Base-by-base conservation (phyloP, 2,113 vertebrate genomes). In the Apaloderma vittatum region DNA sequence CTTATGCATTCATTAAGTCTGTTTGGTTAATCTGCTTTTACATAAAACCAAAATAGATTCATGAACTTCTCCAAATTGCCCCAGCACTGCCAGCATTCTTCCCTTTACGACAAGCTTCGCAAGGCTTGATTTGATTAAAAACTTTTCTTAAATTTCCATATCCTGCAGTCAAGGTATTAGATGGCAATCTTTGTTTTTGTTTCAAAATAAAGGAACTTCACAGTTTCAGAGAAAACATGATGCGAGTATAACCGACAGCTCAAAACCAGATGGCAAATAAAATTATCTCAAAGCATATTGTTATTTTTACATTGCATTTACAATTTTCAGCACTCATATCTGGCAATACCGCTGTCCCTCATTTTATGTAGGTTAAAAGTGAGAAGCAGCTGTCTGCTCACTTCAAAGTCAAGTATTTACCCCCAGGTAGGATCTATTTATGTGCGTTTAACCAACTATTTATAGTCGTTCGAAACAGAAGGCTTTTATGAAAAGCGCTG, bases 231-330 rank as follows among this genome's bases (percentile, higher is more conserved):
- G 65, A 54, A 96, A 92, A 96, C 86, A 86, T 82, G 91, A 94
- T 78, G 88, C 83, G 88, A 96, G 70, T 89, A 43, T 49, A 94
- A 86, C 68, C 37, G 61, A 95, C 92, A 94, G 96, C 90, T 91
- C 95, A 90, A 86, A 95, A 94, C 57, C 97, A 97, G 92, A 97
- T 95, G 95, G 95, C 95, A 97, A 97, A 97, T 89, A 94, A 94
- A 95, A 96, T 96, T 91, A 96, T 89, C 94, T 93, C 94, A 66
- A 88, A 97, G 91, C 86, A 95, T 72, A 96, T 88, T 96, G 94
- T 96, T 95, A 95, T 95, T 97, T 96, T 94, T 88, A 94, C 93
- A 93, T 92, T 58, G 75, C 93, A 88, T 63, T 94, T 86, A 80
- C 83, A 85, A 54, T 84, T 96, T 92, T 14, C 83, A 75, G 49